Percentiles rank a stretch among this genome's conserved stretches.
These are phyloP conservation scores for Hepsetus odoe DNA, from an alignment of 2,113 vertebrate species.

Conservation along the genomic window DNA sequence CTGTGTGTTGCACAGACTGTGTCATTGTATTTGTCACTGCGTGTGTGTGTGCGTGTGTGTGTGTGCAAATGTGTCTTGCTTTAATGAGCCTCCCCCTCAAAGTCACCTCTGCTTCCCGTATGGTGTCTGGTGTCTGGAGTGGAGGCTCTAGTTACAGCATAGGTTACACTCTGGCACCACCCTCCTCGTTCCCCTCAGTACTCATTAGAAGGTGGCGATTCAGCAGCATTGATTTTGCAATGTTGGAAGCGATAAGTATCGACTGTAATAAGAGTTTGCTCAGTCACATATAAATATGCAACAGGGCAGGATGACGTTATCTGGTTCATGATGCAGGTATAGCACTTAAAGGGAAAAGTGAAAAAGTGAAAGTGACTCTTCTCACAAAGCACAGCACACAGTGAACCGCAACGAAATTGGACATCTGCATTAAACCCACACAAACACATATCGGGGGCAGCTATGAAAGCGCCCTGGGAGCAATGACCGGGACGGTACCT, in stretches of 20 bases:
- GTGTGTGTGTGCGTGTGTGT: constrained; percentile 6
- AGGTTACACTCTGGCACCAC: neutral
- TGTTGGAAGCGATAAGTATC: neutral
- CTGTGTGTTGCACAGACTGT: constrained; percentile 42
- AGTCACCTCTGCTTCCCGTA: constrained; percentile 48
- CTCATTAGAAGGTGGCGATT: neutral
- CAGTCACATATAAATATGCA: too few species aligned
- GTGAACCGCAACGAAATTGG: too few species aligned
- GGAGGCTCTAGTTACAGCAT: constrained; percentile 17
- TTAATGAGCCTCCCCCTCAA: constrained; percentile 24
- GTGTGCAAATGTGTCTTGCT: constrained; percentile 30
- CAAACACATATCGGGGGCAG: too few species aligned
- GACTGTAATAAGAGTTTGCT: too few species aligned
- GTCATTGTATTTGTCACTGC: constrained; percentile 36
- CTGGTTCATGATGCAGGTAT: too few species aligned
- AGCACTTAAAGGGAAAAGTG: too few species aligned
- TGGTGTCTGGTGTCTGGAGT: constrained; percentile 8
- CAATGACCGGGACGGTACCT: too few species aligned
- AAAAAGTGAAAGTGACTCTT: too few species aligned
- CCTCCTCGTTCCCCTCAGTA: neutral
- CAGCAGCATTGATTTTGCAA: neutral
- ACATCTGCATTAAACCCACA: too few species aligned
- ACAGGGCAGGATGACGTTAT: too few species aligned
- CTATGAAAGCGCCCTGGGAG: too few species aligned
- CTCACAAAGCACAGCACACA: too few species aligned